phyloP scores from a whole-genome alignment of 2,888 invertebrate species.

The Pammene fasciana region DNA sequence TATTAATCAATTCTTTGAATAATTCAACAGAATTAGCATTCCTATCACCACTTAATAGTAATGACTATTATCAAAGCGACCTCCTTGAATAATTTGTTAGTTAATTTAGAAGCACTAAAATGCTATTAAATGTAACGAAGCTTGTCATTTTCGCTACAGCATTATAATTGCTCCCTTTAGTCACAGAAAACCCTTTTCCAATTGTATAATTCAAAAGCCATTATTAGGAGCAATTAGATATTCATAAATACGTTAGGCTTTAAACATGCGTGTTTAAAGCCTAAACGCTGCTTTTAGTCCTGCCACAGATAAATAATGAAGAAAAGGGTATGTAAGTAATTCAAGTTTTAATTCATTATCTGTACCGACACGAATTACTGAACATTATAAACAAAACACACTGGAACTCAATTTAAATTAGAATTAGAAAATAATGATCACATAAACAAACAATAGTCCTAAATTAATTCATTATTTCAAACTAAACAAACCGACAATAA shows the following conservation, averaged over 20 bases:
- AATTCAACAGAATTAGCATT: slow-evolving; percentile 2
- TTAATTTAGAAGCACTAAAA: slow-evolving; percentile 19
- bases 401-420: too few species aligned
- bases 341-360: too few species aligned
- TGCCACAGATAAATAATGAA: too few species aligned
- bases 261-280: too few species aligned
- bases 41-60: slow-evolving; percentile 6
- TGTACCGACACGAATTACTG: too few species aligned
- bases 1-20: slow-evolving; percentile 4
- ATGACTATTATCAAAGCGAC: slow-evolving; percentile 8
- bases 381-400: too few species aligned
- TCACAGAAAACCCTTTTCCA: not conserved
- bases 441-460: not conserved
- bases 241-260: too few species aligned
- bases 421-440: too few species aligned
- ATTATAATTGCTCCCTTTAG: not conserved
- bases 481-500: slow-evolving; percentile 7
- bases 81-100: slow-evolving; percentile 16
- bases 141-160: slow-evolving; percentile 13
- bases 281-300: too few species aligned
- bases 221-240: too few species aligned
- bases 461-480: not conserved
- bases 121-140: slow-evolving; percentile 5
- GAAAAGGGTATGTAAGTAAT: too few species aligned
- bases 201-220: not conserved